phyloP scores from a whole-genome alignment of 2,113 vertebrate species.

The Neodontobutis hainanensis region DNA sequence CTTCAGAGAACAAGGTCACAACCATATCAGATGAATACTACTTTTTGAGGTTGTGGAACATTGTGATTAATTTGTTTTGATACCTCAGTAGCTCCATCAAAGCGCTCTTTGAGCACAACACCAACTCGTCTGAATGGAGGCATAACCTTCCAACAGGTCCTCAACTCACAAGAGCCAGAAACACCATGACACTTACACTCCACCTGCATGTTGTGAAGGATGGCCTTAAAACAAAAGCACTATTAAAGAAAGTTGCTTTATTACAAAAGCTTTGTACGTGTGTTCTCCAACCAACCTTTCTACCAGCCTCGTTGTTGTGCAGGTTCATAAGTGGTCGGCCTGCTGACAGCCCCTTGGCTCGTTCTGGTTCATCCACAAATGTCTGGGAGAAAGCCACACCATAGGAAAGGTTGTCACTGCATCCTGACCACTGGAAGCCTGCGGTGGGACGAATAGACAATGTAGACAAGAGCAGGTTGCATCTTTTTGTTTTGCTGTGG shows the following conservation, averaged over 20 bases:
- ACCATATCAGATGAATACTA: neutral
- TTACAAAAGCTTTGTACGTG: neutral
- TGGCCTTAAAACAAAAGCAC: constrained; percentile 65
- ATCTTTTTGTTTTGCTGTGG: neutral
- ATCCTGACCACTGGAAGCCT: constrained; percentile 85
- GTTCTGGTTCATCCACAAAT: constrained; percentile 80
- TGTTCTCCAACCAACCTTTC: constrained; percentile 67
- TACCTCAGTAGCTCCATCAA: constrained; percentile 79
- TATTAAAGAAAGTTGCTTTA: neutral
- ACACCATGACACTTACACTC: constrained; percentile 81
- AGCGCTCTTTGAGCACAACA: constrained; percentile 79
- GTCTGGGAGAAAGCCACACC: constrained; percentile 83
- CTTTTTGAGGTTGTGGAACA: neutral
- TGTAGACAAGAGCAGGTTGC: neutral
- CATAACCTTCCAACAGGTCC: constrained; percentile 82
- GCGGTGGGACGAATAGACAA: constrained; percentile 5
- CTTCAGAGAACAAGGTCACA: constrained; percentile 46
- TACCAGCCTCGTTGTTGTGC: constrained; percentile 80
- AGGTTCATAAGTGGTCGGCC: constrained; percentile 78
- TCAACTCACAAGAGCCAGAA: constrained; percentile 79
- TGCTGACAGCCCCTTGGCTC: constrained; percentile 72
- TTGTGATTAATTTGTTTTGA: neutral
- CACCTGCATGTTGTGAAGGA: constrained; percentile 82
- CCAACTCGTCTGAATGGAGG: constrained; percentile 78
- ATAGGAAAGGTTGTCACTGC: constrained; percentile 81